Evolutionary conservation across 2,888 invertebrate genomes (phyloP).

Genomic region (Prenolepis imparis): DNA sequence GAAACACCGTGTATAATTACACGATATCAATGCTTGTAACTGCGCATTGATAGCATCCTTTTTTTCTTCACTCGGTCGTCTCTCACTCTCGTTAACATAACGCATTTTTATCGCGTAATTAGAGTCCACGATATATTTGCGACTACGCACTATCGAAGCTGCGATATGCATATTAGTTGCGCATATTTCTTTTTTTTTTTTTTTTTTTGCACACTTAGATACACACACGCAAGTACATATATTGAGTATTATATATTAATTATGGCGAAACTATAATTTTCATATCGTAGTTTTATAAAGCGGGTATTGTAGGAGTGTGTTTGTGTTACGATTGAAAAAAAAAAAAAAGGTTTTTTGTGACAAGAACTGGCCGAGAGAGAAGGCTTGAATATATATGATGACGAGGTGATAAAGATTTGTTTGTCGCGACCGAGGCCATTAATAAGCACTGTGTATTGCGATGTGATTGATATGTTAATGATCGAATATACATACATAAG

Average conservation of each 20-base stretch:
- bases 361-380: slow-evolving; percentile 45
- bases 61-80: neutral
- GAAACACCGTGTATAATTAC: slow-evolving; percentile 16
- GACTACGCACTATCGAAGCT: slow-evolving; percentile 26
- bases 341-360: slow-evolving; percentile 71
- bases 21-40: neutral
- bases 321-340: slow-evolving; percentile 74
- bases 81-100: slow-evolving; percentile 7
- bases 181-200: neutral
- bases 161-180: slow-evolving; percentile 36
- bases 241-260: slow-evolving; percentile 3
- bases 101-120: slow-evolving; percentile 32
- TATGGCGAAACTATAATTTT: slow-evolving; percentile 41
- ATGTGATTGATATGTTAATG: slow-evolving; percentile 75
- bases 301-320: slow-evolving; percentile 75
- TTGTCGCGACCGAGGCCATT: slow-evolving; percentile 78
- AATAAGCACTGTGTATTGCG: slow-evolving; percentile 80
- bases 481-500: slow-evolving; percentile 76
- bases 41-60: neutral
- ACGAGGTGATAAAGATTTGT: slow-evolving; percentile 66
- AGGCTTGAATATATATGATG: slow-evolving; percentile 28
- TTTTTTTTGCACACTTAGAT: slow-evolving; percentile 30
- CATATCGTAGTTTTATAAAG: slow-evolving; percentile 49
- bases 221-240: neutral
- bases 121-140: neutral